phyloP scores from a whole-genome alignment of 1,140 invertebrate genomes.

The Diachasmimorpha longicaudata region DNA sequence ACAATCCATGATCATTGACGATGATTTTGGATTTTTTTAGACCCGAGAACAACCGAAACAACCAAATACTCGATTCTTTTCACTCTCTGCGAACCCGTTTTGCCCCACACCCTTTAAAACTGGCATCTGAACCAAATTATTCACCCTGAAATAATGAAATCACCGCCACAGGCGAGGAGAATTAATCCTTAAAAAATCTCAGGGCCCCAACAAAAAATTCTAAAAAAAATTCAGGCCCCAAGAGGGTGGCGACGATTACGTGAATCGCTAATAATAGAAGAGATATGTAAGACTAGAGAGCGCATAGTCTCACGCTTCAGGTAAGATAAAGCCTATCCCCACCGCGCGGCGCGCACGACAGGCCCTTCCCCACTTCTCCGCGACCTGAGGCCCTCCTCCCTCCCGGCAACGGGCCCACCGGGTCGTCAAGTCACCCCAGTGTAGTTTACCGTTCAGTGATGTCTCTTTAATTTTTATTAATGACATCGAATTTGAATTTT shows the following conservation, averaged over 20 bases:
- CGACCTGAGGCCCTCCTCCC: not conserved
- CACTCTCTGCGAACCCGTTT: too few species aligned
- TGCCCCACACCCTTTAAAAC: too few species aligned
- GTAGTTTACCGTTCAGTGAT: constrained; percentile 44
- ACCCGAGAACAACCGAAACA: too few species aligned
- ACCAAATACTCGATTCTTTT: too few species aligned
- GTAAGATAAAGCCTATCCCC: constrained; percentile 58
- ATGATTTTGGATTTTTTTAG: too few species aligned
- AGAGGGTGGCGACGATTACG: constrained; percentile 15
- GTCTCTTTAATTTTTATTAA: constrained; percentile 66
- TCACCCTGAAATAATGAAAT: not conserved
- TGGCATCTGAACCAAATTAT: not conserved
- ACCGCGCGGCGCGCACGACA: not conserved
- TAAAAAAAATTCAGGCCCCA: not conserved
- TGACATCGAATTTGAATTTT: constrained; percentile 62
- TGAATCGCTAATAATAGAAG: constrained; percentile 27
- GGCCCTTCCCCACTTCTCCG: not conserved
- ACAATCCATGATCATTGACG: too few species aligned
- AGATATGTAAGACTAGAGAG: constrained; percentile 47
- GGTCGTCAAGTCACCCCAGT: constrained; percentile 37
- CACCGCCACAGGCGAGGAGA: not conserved
- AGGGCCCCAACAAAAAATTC: not conserved
- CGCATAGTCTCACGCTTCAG: constrained; percentile 62
- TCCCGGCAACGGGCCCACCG: not conserved
- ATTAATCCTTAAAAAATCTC: not conserved